A percentile compares a stretch with the other conserved stretches of the same genome.
Evolutionary conservation across 2,797 vertebrate species (phyloP).

Genomic region (Sardinella longiceps): DNA sequence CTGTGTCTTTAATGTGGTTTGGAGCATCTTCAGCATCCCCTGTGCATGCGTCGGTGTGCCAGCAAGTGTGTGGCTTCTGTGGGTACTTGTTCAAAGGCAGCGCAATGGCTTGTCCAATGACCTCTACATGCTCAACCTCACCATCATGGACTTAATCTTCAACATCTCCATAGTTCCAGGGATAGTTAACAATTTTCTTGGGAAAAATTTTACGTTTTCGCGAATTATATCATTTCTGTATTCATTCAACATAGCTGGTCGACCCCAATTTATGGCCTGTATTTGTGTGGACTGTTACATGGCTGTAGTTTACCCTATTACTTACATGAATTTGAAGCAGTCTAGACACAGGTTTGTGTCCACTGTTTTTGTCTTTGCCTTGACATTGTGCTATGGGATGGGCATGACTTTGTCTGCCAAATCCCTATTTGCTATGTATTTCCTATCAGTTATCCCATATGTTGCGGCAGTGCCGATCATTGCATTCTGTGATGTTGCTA

Average conservation of each 20-base stretch:
- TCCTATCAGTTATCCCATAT: no score
- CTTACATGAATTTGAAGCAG: no score
- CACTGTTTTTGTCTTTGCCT: no score
- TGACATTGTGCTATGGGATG: no score
- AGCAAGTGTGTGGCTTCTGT: not conserved
- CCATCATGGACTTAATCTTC: not conserved
- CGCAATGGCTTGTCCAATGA: not conserved
- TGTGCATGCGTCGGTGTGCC: not conserved
- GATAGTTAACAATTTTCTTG: not conserved
- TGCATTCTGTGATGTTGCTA: no score
- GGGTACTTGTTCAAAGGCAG: no score
- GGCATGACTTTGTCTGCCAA: no score
- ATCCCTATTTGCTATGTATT: no score
- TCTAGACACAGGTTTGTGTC: no score
- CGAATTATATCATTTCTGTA: no score
- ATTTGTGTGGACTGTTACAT: not conserved
- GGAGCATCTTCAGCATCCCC: not conserved
- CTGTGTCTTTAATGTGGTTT: no score
- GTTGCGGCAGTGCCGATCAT: no score
- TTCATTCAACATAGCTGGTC: not conserved
- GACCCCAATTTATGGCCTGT: not conserved
- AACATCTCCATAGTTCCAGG: not conserved
- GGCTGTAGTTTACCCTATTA: not conserved
- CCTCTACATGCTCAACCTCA: not conserved
- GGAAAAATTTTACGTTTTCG: not conserved